These are phyloP conservation scores for Thecophora atra DNA, from an alignment of 2,888 invertebrate species.

Conservation along the genomic window DNA sequence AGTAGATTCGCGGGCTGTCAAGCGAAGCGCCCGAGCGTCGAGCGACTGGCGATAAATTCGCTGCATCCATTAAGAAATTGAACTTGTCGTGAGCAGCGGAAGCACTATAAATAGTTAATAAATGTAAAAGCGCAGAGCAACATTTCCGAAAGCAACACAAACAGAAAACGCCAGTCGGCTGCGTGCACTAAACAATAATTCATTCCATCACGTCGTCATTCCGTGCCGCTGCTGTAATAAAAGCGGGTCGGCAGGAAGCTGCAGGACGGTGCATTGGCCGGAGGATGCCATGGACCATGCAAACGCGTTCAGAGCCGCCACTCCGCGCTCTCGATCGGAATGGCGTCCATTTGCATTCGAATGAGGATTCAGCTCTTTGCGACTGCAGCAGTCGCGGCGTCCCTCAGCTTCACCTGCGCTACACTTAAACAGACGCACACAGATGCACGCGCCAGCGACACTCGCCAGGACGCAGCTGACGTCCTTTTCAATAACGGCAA, in stretches of 20 bases:
- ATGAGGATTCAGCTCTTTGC: constrained; percentile 32
- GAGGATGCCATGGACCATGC: not conserved
- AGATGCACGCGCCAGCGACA: not conserved
- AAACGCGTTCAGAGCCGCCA: constrained; percentile 24
- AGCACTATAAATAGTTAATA: constrained; percentile 26
- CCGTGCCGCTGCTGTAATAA: constrained; percentile 3
- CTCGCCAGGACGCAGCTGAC: not conserved
- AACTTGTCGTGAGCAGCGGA: not conserved
- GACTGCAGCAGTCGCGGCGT: constrained; percentile 30
- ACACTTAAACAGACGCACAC: not conserved
- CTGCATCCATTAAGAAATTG: constrained; percentile 26
- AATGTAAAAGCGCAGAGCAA: constrained; percentile 22
- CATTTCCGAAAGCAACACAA: not conserved
- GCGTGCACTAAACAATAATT: constrained; percentile 32
- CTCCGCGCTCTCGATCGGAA: constrained; percentile 43
- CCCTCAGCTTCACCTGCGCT: not conserved
- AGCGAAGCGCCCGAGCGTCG: not conserved
- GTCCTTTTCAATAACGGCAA: not conserved
- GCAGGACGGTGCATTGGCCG: not conserved
- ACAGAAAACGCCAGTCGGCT: not conserved
- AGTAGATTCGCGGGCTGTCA: not conserved
- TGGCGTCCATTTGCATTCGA: constrained; percentile 42
- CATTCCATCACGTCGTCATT: constrained; percentile 2
- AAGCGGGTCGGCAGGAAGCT: not conserved
- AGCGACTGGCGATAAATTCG: constrained; percentile 6